Conservation (phyloP, 2,888 invertebrate genomes). For the Tenthredo scrophulariae region DNA sequence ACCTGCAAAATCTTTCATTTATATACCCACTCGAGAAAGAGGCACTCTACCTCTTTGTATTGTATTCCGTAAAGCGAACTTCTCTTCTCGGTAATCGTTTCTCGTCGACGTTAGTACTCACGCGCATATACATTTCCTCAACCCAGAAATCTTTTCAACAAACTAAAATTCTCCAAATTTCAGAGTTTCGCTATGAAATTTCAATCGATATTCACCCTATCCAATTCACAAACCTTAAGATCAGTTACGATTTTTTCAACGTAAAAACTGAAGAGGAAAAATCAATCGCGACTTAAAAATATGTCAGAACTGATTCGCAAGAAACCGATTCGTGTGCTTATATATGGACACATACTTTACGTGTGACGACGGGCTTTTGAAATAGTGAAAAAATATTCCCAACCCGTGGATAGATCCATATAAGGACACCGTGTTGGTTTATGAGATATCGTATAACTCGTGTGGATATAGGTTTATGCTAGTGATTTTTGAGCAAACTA, state of each 20-base stretch:
- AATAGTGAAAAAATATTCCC: background rate
- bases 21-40: slow-evolving; percentile 30
- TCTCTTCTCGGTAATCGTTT: slow-evolving; percentile 18
- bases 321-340: background rate
- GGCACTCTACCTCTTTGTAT: slow-evolving; percentile 23
- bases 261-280: background rate
- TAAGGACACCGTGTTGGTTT: background rate
- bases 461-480: slow-evolving; percentile 58
- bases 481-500: slow-evolving; percentile 57
- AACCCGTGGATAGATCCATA: background rate
- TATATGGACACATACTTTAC: background rate
- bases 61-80: background rate
- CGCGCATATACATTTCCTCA: background rate
- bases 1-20: slow-evolving; percentile 40
- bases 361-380: background rate
- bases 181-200: background rate
- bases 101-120: background rate
- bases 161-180: background rate
- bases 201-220: background rate
- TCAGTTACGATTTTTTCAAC: background rate
- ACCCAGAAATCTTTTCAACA: background rate
- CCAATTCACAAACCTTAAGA: background rate
- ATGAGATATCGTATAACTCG: background rate
- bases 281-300: background rate
- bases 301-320: too few species aligned